Percentiles rank a stretch among this genome's conserved stretches.
phyloP scores from a whole-genome alignment of 2,888 invertebrate species.

The Drosophila buzzatii region DNA sequence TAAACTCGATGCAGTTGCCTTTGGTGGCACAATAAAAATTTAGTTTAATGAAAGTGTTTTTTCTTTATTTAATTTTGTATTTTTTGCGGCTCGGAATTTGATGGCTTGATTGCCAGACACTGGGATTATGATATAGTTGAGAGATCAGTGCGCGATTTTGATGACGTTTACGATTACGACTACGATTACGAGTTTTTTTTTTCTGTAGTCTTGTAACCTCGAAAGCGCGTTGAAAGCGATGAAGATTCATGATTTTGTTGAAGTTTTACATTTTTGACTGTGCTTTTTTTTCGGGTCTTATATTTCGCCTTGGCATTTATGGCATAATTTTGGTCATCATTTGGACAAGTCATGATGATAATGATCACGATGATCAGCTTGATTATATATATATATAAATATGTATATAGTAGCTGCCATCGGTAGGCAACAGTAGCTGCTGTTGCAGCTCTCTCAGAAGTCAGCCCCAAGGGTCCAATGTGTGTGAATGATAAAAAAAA shows the following conservation, averaged over 20 bases:
- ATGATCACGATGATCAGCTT: constrained; percentile 30
- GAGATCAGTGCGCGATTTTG: constrained; percentile 43
- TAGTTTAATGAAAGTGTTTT: constrained; percentile 80
- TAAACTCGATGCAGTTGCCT: constrained; percentile 12
- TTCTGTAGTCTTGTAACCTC: constrained; percentile 26
- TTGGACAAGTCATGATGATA: constrained; percentile 31
- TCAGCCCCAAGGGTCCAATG: constrained; percentile 18
- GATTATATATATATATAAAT: constrained; percentile 16
- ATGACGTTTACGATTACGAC: constrained; percentile 42
- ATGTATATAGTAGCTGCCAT: constrained; percentile 8
- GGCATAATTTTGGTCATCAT: constrained; percentile 68
- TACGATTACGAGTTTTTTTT: constrained; percentile 31
- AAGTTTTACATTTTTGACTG: constrained; percentile 7
- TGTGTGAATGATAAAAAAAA: too few species aligned
- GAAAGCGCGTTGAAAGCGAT: constrained; percentile 57
- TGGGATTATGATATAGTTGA: constrained; percentile 69
- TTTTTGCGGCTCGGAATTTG: constrained; percentile 40
- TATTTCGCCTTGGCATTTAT: constrained; percentile 76
- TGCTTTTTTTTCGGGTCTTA: constrained; percentile 19
- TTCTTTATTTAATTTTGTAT: constrained; percentile 4
- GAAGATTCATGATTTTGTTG: constrained; percentile 20
- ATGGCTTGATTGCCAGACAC: constrained; percentile 72
- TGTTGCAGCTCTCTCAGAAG: constrained; percentile 22
- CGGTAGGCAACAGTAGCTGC: constrained; percentile 36
- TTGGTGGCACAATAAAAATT: constrained; percentile 76